Evolutionary conservation across 2,113 vertebrate genomes (phyloP).

Genomic region (Diphyllodes magnificus): DNA sequence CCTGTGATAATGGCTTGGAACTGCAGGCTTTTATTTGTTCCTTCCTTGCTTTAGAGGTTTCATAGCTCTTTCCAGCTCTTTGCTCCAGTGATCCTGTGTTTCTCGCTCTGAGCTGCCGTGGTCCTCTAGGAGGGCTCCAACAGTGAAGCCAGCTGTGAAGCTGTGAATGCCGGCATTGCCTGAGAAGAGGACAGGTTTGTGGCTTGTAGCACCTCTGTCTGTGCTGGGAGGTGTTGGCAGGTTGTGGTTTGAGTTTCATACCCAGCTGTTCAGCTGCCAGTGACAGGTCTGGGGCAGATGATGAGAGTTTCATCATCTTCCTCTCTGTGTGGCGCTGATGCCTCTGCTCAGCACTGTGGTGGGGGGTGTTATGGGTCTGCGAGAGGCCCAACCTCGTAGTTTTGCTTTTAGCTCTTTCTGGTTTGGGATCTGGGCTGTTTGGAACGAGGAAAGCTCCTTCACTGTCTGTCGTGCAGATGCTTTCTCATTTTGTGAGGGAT

Average conservation of each 20-base stretch:
- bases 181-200: neutral
- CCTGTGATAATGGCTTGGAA: neutral
- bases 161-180: neutral
- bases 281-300: neutral
- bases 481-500: no score
- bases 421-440: neutral
- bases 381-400: rapidly evolving
- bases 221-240: neutral
- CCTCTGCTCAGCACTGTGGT: neutral
- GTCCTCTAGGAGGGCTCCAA: neutral
- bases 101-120: neutral
- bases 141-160: neutral
- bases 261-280: neutral
- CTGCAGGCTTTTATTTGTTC: neutral
- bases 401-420: neutral
- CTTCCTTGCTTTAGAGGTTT: neutral
- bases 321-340: rapidly evolving
- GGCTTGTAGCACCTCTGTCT: neutral
- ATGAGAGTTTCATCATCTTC: rapidly evolving
- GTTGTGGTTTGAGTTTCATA: neutral
- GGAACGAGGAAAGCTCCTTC: neutral
- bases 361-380: rapidly evolving
- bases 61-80: neutral
- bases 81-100: neutral
- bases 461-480: neutral